Conservation (phyloP, 2,888 invertebrate species). For the Epinotia brunnichana region DNA sequence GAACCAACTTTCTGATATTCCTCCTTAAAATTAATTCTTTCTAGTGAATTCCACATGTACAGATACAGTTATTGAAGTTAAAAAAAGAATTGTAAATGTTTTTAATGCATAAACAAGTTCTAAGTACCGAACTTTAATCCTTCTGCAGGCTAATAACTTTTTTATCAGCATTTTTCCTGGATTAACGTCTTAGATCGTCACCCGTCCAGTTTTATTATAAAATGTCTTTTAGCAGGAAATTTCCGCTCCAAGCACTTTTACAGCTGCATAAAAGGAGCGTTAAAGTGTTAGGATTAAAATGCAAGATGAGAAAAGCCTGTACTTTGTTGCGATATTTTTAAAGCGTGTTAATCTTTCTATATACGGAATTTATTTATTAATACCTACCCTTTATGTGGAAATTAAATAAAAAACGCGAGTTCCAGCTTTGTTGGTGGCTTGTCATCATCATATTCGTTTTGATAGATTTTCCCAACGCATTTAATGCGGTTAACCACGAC, state of each 20-base stretch:
- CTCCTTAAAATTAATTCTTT: background rate
- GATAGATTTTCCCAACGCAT: too few species aligned
- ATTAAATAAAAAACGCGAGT: too few species aligned
- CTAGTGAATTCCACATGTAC: background rate
- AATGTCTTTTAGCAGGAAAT: constrained; percentile 8
- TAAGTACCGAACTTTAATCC: background rate
- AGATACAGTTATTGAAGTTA: background rate
- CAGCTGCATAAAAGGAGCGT: constrained; percentile 26
- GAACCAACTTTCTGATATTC: background rate
- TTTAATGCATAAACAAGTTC: background rate
- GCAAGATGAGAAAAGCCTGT: constrained; percentile 13
- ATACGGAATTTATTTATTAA: background rate
- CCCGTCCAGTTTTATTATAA: constrained; percentile 25
- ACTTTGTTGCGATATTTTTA: constrained; percentile 18
- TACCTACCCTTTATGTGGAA: background rate
- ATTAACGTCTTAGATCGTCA: constrained; percentile 1
- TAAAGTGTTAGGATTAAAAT: constrained; percentile 28
- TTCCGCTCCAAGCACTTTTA: constrained; percentile 28
- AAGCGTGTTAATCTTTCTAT: background rate
- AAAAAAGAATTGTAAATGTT: background rate
- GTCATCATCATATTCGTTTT: too few species aligned
- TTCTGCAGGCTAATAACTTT: constrained; percentile 1
- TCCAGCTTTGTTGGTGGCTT: too few species aligned
- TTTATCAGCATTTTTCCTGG: background rate
- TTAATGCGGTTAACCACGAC: too few species aligned